Percentiles rank a stretch among this genome's conserved stretches.
Evolutionary conservation across 2,888 invertebrate species (phyloP).

Genomic region (Hoplodrina ambigua): DNA sequence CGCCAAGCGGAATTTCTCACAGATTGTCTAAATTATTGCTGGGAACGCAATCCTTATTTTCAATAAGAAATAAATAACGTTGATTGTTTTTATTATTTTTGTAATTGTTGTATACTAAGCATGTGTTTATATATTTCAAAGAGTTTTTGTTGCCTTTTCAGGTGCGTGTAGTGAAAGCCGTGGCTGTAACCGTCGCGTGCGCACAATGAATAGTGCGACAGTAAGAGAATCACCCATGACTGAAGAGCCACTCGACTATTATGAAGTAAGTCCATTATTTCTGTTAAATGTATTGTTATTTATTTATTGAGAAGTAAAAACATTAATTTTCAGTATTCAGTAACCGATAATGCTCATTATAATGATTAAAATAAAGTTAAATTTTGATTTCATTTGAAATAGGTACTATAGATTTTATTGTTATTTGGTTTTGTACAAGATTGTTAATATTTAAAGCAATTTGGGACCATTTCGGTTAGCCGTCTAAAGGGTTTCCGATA

Average conservation of each 20-base stretch:
- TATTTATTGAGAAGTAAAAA: conserved; percentile 9
- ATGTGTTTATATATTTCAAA: conserved; percentile 61
- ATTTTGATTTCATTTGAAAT: conserved; percentile 1
- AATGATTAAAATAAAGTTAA: too few relatives aligned
- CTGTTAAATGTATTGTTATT: not conserved
- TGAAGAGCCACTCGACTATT: conserved; percentile 2
- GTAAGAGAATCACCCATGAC: conserved; percentile 5
- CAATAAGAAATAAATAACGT: conserved; percentile 70
- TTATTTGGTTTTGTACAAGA: not conserved
- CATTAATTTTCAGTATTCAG: not conserved
- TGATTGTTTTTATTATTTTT: conserved; percentile 66
- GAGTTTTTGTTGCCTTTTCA: conserved; percentile 70
- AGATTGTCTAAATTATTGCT: conserved; percentile 73
- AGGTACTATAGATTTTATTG: not conserved
- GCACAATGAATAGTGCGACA: conserved; percentile 2
- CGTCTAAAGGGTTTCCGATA: too few relatives aligned
- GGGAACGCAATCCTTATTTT: conserved; percentile 75
- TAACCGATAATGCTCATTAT: not conserved
- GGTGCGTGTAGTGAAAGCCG: conserved; percentile 48
- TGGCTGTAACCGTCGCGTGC: conserved; percentile 21
- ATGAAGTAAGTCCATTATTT: conserved; percentile 28
- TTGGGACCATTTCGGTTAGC: too few relatives aligned
- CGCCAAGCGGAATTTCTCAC: conserved; percentile 77
- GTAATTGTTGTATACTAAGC: conserved; percentile 57
- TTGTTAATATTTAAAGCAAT: not conserved